A percentile compares a stretch with the other conserved stretches of the same genome.
Evolutionary conservation across 2,888 invertebrate species (phyloP).

Genomic region (Eupelmus urozonus): DNA sequence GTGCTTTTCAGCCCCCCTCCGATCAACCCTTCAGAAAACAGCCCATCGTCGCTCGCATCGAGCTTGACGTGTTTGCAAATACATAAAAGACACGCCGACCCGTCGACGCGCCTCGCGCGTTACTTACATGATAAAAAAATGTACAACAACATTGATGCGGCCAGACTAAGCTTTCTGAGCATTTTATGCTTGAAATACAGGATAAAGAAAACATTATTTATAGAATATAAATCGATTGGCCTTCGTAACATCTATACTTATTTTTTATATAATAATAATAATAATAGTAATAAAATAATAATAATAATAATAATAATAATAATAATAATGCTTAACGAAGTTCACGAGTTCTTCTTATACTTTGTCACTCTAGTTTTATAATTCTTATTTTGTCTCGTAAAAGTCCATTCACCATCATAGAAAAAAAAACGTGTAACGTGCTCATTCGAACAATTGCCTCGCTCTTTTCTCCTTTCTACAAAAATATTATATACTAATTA

Average conservation of each 20-base stretch:
- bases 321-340: constrained; percentile 63
- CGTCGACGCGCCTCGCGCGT: constrained; percentile 43
- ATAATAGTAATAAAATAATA: constrained; percentile 52
- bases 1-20: constrained; percentile 57
- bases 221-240: constrained; percentile 65
- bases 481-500: constrained; percentile 42
- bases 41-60: constrained; percentile 8
- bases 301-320: constrained; percentile 55
- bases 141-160: constrained; percentile 67
- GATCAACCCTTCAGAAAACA: constrained; percentile 30
- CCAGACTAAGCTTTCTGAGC: constrained; percentile 65
- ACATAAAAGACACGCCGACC: constrained; percentile 1
- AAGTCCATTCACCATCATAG: constrained; percentile 66
- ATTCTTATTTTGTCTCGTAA: constrained; percentile 53
- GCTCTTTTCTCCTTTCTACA: constrained; percentile 46
- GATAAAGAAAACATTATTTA: constrained; percentile 63
- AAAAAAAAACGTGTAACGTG: constrained; percentile 54
- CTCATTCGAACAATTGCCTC: constrained; percentile 51
- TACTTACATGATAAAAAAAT: constrained; percentile 63
- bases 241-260: constrained; percentile 64
- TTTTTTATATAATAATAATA: constrained; percentile 53
- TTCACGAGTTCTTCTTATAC: constrained; percentile 45
- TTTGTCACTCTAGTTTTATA: constrained; percentile 38
- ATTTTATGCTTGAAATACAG: constrained; percentile 61
- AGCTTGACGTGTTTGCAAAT: not conserved